These are phyloP conservation scores for Aplysia californica DNA, from an alignment of 1,140 invertebrate genomes.

Conservation along the genomic window DNA sequence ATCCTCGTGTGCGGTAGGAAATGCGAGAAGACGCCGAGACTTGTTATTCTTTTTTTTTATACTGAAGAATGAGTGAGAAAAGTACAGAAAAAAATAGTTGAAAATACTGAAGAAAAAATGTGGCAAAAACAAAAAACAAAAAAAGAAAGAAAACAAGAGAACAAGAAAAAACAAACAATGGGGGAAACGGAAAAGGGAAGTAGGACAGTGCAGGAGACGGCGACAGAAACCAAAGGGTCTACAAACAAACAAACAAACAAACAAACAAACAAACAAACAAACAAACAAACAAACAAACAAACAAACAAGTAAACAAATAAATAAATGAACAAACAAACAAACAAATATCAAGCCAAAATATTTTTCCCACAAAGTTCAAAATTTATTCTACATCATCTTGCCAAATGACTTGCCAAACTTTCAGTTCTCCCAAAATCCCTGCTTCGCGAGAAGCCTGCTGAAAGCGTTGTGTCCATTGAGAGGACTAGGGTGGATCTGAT, in stretches of 20 bases:
- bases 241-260: neutral
- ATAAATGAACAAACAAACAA: too few species aligned
- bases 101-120: neutral
- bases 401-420: neutral
- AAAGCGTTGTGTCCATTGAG: slow-evolving; percentile 23
- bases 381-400: too few species aligned
- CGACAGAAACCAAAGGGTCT: neutral
- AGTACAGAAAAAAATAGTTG: neutral
- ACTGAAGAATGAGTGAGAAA: neutral
- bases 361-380: neutral
- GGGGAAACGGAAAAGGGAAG: neutral
- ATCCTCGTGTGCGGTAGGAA: neutral
- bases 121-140: neutral
- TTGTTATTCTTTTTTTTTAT: too few species aligned
- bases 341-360: too few species aligned
- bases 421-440: slow-evolving; percentile 23
- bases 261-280: neutral
- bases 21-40: neutral
- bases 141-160: slow-evolving; percentile 1
- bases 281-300: neutral
- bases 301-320: too few species aligned
- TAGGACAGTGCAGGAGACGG: neutral
- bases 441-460: slow-evolving; percentile 23
- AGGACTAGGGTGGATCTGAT: slow-evolving; percentile 5
- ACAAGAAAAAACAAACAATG: neutral